Base-by-base conservation (phyloP, 92 coral and sea anemone species). In the Meandrina meandrites region DNA sequence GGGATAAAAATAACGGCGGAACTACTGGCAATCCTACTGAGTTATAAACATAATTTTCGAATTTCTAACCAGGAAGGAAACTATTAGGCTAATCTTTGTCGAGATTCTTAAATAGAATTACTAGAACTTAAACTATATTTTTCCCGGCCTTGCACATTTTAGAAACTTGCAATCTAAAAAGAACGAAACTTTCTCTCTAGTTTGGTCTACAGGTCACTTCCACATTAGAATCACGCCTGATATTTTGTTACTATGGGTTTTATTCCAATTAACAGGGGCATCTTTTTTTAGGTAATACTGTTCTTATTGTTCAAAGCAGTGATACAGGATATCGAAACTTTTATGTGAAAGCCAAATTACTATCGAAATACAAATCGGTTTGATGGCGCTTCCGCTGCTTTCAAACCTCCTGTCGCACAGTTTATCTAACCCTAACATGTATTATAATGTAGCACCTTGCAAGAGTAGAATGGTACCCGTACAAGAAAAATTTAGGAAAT, bases 361-460 rank as follows among this genome's bases (percentile, higher is more conserved):
- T 56, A 14, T 35, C 18, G n/a, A 73, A 56, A 34, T 27, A 6
- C 24, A 27, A n/a, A n/a, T 51, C 14, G 9, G 35, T 16, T 72
- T 28, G 72, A 12, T 31, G 73, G 17, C 18, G 37, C 36, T 51
- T 53, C 5, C 40, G 79, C 69, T 72, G 35, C 80, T 74, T 35
- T 57, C 83, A 56, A 50, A 57, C 58, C 28, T 19, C 67, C 51
- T 2, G 54, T 27, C 1, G 42, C 1, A 73, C 21, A 56, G 87
- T 85, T 85, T 42, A 85, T 19, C 32, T 78, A 72, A 76, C 76
- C 66, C 34, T 60, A 34, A 36, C 88, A 85, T 62, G 77, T 64
- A 62, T 21, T 40, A 57, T 45, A 85, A 85, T 85, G 66, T 7
- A 85, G 88, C 88, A 85, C 88, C 88, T 77, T 85, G 76, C 83